phyloP scores from a whole-genome alignment of 2,888 invertebrate genomes.

The Drosophila pullipes region DNA sequence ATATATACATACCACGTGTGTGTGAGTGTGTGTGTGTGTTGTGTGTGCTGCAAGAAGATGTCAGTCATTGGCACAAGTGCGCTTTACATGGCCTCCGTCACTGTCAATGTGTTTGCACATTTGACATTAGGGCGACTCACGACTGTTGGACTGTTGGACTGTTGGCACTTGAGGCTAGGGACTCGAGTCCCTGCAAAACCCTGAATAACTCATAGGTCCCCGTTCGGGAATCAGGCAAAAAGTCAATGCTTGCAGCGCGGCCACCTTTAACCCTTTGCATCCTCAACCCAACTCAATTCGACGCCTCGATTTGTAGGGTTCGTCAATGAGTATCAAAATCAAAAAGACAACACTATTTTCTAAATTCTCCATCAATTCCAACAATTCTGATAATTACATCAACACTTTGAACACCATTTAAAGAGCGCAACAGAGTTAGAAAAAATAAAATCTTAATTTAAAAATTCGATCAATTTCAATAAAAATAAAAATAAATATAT shows the following conservation, averaged over 20 bases:
- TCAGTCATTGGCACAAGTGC: conserved; percentile 79
- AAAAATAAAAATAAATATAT: neutral
- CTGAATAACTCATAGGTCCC: neutral
- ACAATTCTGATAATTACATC: neutral
- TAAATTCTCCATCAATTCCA: neutral
- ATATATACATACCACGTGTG: conserved; percentile 4
- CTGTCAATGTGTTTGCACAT: conserved; percentile 52
- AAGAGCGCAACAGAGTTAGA: neutral
- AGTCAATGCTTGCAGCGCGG: neutral
- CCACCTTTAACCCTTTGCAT: neutral
- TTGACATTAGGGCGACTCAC: conserved; percentile 51
- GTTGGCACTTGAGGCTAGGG: conserved; percentile 10
- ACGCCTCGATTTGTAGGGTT: no score
- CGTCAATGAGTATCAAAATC: neutral
- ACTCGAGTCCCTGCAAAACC: neutral
- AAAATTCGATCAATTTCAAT: neutral
- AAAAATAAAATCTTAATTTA: neutral
- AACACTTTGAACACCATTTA: neutral
- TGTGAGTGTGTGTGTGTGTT: conserved; percentile 10
- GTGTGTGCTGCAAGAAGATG: conserved; percentile 32
- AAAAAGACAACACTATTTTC: neutral
- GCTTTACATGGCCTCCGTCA: conserved; percentile 52
- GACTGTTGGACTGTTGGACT: conserved; percentile 11
- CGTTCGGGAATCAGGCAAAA: neutral
- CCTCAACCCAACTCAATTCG: neutral